Base-by-base conservation (phyloP, 1,140 invertebrate genomes). In the Drosophila auraria region DNA sequence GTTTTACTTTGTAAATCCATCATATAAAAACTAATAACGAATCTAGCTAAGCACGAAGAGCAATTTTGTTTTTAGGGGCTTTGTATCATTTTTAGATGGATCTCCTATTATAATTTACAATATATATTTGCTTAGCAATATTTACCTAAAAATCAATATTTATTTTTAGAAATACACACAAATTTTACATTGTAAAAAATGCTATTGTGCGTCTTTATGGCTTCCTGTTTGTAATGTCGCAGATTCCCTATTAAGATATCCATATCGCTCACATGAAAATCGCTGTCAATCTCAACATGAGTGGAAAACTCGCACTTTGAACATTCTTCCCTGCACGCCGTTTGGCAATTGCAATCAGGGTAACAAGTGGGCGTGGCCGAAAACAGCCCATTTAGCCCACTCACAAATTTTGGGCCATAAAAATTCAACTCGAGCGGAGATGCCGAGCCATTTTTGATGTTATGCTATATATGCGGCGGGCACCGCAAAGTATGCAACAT, bases 401-500 rank as follows among this genome's bases (percentile, higher is more conserved):
- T 69, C 68, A 72, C 50, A 56, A 57, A 71, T 77, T 63, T 57
- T 33, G 12, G 45, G 62, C 50, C 65, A 86, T 86, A 83, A 83
- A 89, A 87, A 59, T 44, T 54, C 61, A 71, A 83, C 33, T 56
- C 17, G 33, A 56, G 53, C 3, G 33, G 9, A 20, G 30, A 38
- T 38, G 53, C 40, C 33, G 38, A 68, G 61, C 78, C 80, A 68
- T 80, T 70, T 83, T 76, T 65, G 60, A 70, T 69, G 58, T 66
- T 66, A 66, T 79, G 80, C 79, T 23, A 45, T 71, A 47, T 54
- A 47, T 66, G 54, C 60, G 58, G n/a, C 30, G 45, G 47, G 53
- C 73, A 77, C 80, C 78, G 84, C 84, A 87, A 87, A 87, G 84
- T 75, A 87, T 86, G 82, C 74, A 86, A 79, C 83, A 87, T 87